Evolutionary conservation across 2,888 invertebrate species (phyloP), one percentile per base, ranked within the genome.

Genomic region (Cephus rjabovi): DNA sequence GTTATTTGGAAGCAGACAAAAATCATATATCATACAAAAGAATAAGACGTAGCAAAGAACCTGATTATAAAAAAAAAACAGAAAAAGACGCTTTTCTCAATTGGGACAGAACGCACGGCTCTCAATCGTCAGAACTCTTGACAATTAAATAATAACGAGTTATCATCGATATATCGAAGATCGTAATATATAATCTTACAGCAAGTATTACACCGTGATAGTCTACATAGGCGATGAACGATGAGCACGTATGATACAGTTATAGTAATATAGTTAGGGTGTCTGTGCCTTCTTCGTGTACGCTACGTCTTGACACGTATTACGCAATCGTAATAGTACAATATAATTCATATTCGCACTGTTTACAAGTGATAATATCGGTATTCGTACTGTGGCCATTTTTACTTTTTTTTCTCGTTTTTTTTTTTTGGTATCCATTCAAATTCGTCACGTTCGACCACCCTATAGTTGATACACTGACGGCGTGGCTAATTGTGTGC

Each of bases 141-240:
- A 34, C 9, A 35, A 34, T 34, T 35, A 35, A 35, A 74, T 74
- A 74, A 74, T 56, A 56, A 56, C 56, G 23, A 56, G 9, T 23
- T 56, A 56, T 23, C 56, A 56, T 74, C 74, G 73, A 15, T 71
- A 71, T 79, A 78, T 77, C 73, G 73, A 78, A 34, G 69, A 56
- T 70, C 69, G 77, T 77, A 76, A 31, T 69, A 37, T 37, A 74
- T 77, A 81, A 76, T 77, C 77, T 79, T 81, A 80, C 76, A 68
- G 74, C 76, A 77, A 81, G 34, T 71, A 40, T 77, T 82, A 82
- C 81, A 81, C 40, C 76, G 75, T 79, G 56, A 34, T 77, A 76
- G 74, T 81, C 79, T 80, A 82, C 77, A 74, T 75, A 81, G 83
- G 83, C 83, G 78, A 80, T 75, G 83, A 80, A 33, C 70, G 81